Evolutionary conservation across 2,113 vertebrate genomes (phyloP).

Genomic region (Leucopsar rothschildi): DNA sequence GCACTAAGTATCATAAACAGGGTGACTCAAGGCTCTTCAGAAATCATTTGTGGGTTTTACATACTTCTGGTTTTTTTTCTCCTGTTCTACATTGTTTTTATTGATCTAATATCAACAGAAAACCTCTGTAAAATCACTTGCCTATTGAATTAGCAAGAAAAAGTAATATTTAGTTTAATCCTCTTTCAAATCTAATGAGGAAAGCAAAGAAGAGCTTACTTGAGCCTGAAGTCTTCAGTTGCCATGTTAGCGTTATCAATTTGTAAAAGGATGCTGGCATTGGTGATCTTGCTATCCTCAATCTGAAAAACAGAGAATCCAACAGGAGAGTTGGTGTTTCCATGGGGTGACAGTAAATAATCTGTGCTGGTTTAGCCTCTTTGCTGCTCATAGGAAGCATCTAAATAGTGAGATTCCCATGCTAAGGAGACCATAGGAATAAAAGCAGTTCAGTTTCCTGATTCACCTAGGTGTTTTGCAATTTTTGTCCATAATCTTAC

Average conservation of each 20-base stretch:
- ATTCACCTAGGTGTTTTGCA: background rate
- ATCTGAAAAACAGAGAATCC: slow-evolving; percentile 70
- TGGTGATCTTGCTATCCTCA: slow-evolving; percentile 68
- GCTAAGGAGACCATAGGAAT: background rate
- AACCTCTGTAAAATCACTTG: background rate
- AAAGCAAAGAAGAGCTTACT: slow-evolving; percentile 67
- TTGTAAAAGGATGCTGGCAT: slow-evolving; percentile 74
- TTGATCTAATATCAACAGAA: background rate
- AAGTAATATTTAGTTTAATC: background rate
- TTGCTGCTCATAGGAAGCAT: background rate
- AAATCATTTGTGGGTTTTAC: background rate
- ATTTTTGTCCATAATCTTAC: background rate
- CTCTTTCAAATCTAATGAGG: background rate
- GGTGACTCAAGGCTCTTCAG: slow-evolving; percentile 41
- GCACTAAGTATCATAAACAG: slow-evolving; percentile 44
- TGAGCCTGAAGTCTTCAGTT: slow-evolving; percentile 78
- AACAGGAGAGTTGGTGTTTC: background rate
- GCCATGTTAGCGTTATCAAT: slow-evolving; percentile 81
- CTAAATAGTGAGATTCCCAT: background rate
- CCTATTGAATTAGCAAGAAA: background rate
- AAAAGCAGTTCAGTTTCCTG: background rate
- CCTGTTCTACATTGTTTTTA: background rate
- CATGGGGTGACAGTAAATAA: background rate
- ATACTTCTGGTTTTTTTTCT: background rate
- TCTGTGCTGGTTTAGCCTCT: background rate